These are phyloP conservation scores for Halcyon senegalensis DNA, from an alignment of 2,113 vertebrate species.

Conservation along the genomic window DNA sequence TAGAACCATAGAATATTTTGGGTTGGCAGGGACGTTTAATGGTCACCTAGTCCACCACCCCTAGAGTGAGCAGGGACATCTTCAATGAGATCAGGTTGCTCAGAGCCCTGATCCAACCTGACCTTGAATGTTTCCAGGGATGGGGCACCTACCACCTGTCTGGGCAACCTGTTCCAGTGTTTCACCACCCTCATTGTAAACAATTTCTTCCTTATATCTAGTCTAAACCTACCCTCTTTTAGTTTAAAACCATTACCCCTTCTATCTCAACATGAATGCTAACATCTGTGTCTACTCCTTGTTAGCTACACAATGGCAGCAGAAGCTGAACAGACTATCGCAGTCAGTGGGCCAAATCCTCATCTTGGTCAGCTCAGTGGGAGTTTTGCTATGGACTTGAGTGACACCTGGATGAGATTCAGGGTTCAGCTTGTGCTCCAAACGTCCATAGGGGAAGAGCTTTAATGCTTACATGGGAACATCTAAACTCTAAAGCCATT, in stretches of 20 bases:
- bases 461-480: background rate
- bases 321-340: background rate
- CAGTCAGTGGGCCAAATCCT: background rate
- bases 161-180: background rate
- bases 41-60: background rate
- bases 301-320: background rate
- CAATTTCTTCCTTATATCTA: background rate
- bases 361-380: background rate
- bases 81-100: background rate
- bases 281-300: background rate
- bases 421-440: background rate
- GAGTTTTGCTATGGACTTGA: background rate
- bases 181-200: background rate
- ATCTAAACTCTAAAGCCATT: conserved; percentile 23
- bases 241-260: background rate
- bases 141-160: background rate
- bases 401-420: background rate
- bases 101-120: background rate
- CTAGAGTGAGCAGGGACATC: background rate
- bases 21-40: background rate
- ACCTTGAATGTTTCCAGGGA: background rate
- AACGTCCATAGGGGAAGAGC: background rate
- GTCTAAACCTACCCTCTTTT: background rate
- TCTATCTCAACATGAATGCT: background rate
- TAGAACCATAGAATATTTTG: background rate